Evolutionary conservation across 2,113 vertebrate genomes (phyloP).

Genomic region (Uria lomvia): DNA sequence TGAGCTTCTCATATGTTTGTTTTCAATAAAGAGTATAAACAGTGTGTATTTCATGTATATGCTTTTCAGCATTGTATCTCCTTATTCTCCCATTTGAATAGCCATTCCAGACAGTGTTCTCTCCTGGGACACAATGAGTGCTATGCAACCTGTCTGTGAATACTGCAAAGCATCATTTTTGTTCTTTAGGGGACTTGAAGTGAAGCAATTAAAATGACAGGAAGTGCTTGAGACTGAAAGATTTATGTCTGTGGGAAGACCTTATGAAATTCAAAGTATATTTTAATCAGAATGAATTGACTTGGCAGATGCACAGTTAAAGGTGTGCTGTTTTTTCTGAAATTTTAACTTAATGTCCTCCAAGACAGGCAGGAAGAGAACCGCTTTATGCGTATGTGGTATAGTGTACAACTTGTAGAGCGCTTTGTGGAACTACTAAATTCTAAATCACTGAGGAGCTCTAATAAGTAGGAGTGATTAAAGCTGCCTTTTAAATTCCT

Average conservation of each 20-base stretch:
- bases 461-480: background rate
- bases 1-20: background rate
- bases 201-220: conserved; percentile 36
- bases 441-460: background rate
- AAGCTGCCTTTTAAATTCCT: background rate
- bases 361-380: background rate
- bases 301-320: background rate
- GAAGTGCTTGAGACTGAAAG: conserved; percentile 7
- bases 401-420: background rate
- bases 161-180: background rate
- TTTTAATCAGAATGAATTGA: background rate
- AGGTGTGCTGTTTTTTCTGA: background rate
- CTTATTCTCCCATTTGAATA: background rate
- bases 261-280: background rate
- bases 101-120: background rate
- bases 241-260: conserved; percentile 1
- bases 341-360: background rate
- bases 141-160: background rate
- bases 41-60: background rate
- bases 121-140: background rate
- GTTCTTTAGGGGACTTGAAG: background rate
- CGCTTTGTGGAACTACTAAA: background rate
- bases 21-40: background rate
- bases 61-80: background rate
- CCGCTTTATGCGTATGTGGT: background rate